Evolutionary conservation across 1,140 invertebrate species (phyloP), one percentile per base, ranked within the genome.

Genomic region (Euura lappo): DNA sequence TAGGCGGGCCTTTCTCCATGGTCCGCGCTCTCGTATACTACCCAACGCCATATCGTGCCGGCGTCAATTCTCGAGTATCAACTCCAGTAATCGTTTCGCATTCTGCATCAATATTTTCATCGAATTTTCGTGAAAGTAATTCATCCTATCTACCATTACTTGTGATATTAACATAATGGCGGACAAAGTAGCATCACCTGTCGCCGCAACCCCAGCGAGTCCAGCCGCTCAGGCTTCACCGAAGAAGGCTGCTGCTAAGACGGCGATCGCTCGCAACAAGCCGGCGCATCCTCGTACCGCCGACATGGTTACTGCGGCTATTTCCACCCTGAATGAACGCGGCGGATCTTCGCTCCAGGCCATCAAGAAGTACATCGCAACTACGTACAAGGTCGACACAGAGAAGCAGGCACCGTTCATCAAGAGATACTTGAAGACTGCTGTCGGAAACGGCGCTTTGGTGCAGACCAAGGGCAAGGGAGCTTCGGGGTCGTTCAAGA

Each of bases 391-490:
- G 68, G 84, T 91, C 43, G 90, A 91, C 82, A 85, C 87, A 11
- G 89, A 91, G 72, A 90, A 90, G 80, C 77, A 88, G 72, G 87
- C 90, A 6, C 89, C 90, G n/a, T 91, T 91, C 85, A 91, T 91
- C 72, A 90, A 89, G 75, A 91, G 90, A 74, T 91, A 90, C 72
- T 78, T 92, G 75, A 91, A 90, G 79, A 82, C 81, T 65, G 90
- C 90, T 42, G 90, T 92, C 28, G 84, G 83, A 0, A 86, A 84
- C 28, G 91, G 91, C 44, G 82, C 84, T 4, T 77, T 92, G 46
- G 87, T 91, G 4, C 90, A 91, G 84, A 89, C 90, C 45, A 92
- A 92, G 78, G 91, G 91, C 11, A 91, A 91, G 76, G 91, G 91
- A 5, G 91, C 90, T 0, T 88, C 88, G 64, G 91, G 91, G 42